phyloP scores from a whole-genome alignment of 2,888 invertebrate species.

The Diarsia brunnea region DNA sequence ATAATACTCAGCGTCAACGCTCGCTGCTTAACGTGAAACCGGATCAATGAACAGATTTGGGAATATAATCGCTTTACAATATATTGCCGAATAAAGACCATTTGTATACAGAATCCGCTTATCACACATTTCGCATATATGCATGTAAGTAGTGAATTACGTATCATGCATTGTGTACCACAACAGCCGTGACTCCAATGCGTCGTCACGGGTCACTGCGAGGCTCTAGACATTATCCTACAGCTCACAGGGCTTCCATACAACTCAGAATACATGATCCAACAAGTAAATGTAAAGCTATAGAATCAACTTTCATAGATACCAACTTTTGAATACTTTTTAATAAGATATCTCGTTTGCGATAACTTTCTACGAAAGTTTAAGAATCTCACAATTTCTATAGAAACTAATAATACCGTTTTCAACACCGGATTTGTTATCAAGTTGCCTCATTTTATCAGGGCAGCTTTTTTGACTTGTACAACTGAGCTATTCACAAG shows the following conservation, averaged over 20 bases:
- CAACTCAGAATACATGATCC: conserved; percentile 14
- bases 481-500: neutral
- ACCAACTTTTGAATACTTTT: neutral
- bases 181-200: conserved; percentile 78
- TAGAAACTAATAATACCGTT: neutral
- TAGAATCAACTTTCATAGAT: neutral
- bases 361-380: neutral
- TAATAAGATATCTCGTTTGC: neutral
- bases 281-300: neutral
- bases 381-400: neutral
- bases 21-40: conserved; percentile 9
- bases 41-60: conserved; percentile 53
- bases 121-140: conserved; percentile 46
- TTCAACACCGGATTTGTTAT: neutral
- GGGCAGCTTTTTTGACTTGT: neutral
- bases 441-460: neutral
- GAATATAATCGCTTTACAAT: conserved; percentile 50
- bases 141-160: conserved; percentile 46
- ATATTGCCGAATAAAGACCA: conserved; percentile 40
- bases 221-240: conserved; percentile 65
- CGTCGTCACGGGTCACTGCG: conserved; percentile 80
- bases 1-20: conserved; percentile 7
- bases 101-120: conserved; percentile 47
- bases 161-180: conserved; percentile 59
- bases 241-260: conserved; percentile 54